A percentile compares a stretch with the other conserved stretches of the same genome.
These are phyloP conservation scores for Pristis pectinata DNA, from an alignment of 2,797 vertebrate genomes.

Conservation along the genomic window DNA sequence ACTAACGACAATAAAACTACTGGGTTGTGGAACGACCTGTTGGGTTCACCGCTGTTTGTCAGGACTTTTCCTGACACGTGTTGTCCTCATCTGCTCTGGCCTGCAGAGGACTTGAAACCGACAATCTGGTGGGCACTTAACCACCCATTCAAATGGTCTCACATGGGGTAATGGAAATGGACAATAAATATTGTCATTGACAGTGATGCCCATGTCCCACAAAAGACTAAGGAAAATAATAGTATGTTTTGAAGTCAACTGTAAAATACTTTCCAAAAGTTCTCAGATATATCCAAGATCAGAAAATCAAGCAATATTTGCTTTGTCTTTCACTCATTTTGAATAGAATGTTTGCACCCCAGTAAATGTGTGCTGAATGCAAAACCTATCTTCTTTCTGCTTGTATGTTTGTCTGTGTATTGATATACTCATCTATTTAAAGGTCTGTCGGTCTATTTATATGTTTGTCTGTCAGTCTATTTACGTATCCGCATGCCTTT, in stretches of 20 bases:
- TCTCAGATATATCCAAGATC: background rate
- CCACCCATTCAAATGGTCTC: too few relatives aligned
- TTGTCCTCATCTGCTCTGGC: too few relatives aligned
- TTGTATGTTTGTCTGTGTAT: constrained; percentile 4
- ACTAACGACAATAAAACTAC: too few relatives aligned
- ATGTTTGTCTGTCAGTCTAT: background rate
- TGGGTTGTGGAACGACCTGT: too few relatives aligned
- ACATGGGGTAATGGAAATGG: too few relatives aligned
- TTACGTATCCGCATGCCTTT: background rate
- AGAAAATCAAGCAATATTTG: background rate
- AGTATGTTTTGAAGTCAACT: background rate
- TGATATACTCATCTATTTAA: background rate
- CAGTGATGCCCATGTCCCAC: too few relatives aligned
- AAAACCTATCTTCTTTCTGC: background rate
- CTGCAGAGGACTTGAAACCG: too few relatives aligned
- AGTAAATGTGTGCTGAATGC: background rate
- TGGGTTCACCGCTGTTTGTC: too few relatives aligned
- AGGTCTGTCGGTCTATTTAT: background rate
- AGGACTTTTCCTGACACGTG: too few relatives aligned
- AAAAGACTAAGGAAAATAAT: too few relatives aligned
- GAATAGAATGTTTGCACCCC: background rate
- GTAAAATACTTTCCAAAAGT: background rate
- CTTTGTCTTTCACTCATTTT: background rate
- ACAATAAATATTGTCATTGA: too few relatives aligned
- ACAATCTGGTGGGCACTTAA: too few relatives aligned